Conservation (phyloP, 1,140 invertebrate genomes). For the Calosoma granatense region DNA sequence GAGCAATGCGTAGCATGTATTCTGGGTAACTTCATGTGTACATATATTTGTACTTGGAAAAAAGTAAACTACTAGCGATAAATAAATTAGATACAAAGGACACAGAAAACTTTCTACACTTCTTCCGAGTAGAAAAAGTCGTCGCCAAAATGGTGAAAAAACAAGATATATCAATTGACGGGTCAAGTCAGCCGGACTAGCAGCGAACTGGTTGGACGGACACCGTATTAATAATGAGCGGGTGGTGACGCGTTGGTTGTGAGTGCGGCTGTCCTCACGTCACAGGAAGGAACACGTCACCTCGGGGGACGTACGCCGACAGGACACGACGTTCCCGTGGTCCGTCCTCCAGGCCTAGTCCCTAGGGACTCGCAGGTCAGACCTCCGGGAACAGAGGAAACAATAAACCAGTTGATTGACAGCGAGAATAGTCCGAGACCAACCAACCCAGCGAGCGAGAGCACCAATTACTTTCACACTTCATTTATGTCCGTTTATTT, state of each 20-base stretch:
- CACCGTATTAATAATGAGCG: conserved; percentile 7
- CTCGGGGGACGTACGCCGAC: background rate
- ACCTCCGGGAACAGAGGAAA: background rate
- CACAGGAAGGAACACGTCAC: background rate
- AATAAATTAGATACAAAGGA: too few relatives aligned
- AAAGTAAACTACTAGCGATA: too few relatives aligned
- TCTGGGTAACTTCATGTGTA: too few relatives aligned
- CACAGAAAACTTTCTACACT: too few relatives aligned
- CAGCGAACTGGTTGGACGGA: too few relatives aligned
- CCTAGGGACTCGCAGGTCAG: background rate
- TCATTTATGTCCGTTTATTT: background rate
- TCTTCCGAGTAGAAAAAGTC: too few relatives aligned
- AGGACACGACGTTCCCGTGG: background rate
- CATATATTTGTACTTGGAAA: too few relatives aligned
- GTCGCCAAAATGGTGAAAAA: too few relatives aligned
- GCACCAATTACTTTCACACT: conserved; percentile 2
- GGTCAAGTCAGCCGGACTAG: too few relatives aligned
- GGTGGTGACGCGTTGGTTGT: background rate
- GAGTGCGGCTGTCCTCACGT: background rate
- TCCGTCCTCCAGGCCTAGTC: background rate
- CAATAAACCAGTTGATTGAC: conserved; percentile 6
- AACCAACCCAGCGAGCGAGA: background rate
- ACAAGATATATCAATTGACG: too few relatives aligned
- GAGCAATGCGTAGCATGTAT: too few relatives aligned
- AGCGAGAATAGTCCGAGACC: too few relatives aligned